Base-by-base conservation (phyloP, 2,797 vertebrate species). In the Siniperca undulata region DNA sequence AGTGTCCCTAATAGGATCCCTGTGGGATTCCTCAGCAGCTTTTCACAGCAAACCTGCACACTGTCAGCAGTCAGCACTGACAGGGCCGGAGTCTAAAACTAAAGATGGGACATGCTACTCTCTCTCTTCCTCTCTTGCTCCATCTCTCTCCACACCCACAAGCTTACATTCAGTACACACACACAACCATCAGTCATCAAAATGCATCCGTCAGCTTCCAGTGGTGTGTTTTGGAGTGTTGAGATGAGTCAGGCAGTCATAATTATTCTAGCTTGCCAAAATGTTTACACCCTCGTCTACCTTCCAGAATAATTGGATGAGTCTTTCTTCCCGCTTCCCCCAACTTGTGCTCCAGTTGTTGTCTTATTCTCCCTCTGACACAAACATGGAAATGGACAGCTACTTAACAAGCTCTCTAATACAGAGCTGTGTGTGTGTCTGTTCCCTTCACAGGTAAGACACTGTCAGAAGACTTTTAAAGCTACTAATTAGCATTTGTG, bases 1-100 rank as follows among this genome's bases (percentile, higher is more conserved):
- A 91, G 87, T 89, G 90, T 84, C 86, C 89, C 84, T 93, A 93
- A 94, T 93, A 93, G 88, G 91, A 91, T 93, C 93, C 92, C 92
- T 91, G 88, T 87, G 86, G 90, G 91, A 92, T 88, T 92, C 88
- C 89, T 93, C 88, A 84, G 87, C 87, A 92, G 86, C 84, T 86
- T 86, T 87, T 85, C 73, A 66, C 78, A 40, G 52, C 2, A 7
- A 86, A 82, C 83, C 86, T 90, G 82, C 86, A 84, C 53, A 69
- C 60, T 75, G 84, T 90, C 91, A 92, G 88, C 88, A 90, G 81
- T 92, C 88, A 92, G 86, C 88, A 73, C 76, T 81, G 89, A 90
- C 91, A 89, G 82, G 84, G 64, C 64, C 20, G 0, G 24, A 86
- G 52, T 69, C 83, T 67, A 74, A 88, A 91, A 88, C 65, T 81